Base-by-base conservation (phyloP, 2,113 vertebrate species). In the Tyto alba region DNA sequence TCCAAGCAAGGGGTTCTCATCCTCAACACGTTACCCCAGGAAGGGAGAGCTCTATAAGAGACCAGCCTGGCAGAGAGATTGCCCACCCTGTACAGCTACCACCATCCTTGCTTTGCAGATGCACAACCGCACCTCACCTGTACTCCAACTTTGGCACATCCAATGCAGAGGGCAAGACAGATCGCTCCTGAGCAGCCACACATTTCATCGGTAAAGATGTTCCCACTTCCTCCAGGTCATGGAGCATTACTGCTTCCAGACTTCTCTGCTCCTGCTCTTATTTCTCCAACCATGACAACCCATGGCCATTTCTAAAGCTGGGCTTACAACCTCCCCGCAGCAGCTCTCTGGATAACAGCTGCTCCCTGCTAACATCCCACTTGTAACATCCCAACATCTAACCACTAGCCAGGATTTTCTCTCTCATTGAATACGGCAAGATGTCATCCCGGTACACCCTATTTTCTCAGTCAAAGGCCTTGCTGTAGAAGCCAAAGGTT, bases 381-480 rank as follows among this genome's bases (percentile, higher is more conserved):
- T 36, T 30, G 7, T 27, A 40, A 41, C 53, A 36, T 3, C 7
- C 12, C 14, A 10, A 8, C 7, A 27, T 40, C 41, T 16, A 43
- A 32, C 12, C 14, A 1, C 12, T 8, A 45, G 13, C 32, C 83
- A 74, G 25, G n/a, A 43, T 32, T 88, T 85, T 13, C 0, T 11
- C 25, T 57, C 36, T 69, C 19, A 16, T 0, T 16, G 30, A 71
- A 18, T 10, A 34, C 1, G 10, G 47, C 16, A 47, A 30, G 26
- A 36, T 10, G 14, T 67, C 82, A 73, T 11, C n/a, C 74, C 1
- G 1, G 7, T 22, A 85, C 38, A 45, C 20, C 7, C 18, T 63
- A 10, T n/a, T 73, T 94, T 32, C 63, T 79, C 78, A 45, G 4
- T 23, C 26, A 64, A 80, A 72, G 8, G 11, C 23, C 16, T 34